Percentiles rank a stretch among this genome's conserved stretches.
These are phyloP conservation scores for Entomobrya proxima DNA, from an alignment of 2,888 invertebrate genomes.

Conservation along the genomic window DNA sequence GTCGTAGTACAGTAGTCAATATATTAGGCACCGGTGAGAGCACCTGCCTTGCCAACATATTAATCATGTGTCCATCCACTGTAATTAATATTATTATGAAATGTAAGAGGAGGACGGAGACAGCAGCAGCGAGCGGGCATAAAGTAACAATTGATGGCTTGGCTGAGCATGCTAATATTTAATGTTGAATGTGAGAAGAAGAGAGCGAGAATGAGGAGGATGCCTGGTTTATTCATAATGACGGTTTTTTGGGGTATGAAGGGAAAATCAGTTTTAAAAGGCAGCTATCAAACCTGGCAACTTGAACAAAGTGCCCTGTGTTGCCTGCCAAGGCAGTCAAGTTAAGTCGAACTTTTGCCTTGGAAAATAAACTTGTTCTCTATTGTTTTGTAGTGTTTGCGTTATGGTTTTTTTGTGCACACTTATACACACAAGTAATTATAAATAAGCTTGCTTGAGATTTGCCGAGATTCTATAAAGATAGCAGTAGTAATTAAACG, in stretches of 20 bases:
- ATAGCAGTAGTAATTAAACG: conserved; percentile 53
- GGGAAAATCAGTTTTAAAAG: neutral
- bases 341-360: too few species aligned
- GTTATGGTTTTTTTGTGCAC: too few species aligned
- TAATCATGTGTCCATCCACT: conserved; percentile 13
- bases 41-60: neutral
- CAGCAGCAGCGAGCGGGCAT: too few species aligned
- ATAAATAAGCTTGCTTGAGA: neutral
- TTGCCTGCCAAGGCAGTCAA: too few species aligned
- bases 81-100: conserved; percentile 1
- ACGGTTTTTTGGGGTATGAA: neutral
- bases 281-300: too few species aligned
- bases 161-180: neutral
- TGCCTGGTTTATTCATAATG: neutral
- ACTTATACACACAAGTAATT: conserved; percentile 27
- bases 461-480: conserved; percentile 42
- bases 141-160: conserved; percentile 18
- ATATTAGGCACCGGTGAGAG: neutral
- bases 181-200: neutral
- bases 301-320: too few species aligned
- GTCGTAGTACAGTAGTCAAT: neutral
- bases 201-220: neutral
- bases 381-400: too few species aligned
- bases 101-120: neutral
- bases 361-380: too few species aligned